Evolutionary conservation across 2,113 vertebrate species (phyloP).

Genomic region (Ahaetulla prasina): DNA sequence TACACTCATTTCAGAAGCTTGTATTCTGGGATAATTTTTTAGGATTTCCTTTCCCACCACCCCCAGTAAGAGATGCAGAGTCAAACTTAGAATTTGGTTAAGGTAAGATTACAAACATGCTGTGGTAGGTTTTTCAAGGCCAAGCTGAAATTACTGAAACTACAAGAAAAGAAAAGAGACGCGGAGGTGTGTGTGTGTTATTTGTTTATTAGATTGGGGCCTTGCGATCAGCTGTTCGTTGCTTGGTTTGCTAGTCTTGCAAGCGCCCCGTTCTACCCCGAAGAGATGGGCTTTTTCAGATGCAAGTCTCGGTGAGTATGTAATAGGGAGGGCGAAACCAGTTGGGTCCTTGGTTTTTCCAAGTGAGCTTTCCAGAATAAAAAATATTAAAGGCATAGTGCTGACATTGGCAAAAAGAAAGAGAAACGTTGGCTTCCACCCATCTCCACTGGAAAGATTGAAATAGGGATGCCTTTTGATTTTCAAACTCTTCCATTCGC

Average conservation of each 20-base stretch:
- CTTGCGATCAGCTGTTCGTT: neutral
- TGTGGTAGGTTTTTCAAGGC: neutral
- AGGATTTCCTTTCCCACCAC: accelerated
- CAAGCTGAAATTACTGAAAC: neutral
- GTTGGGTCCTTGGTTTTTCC: neutral
- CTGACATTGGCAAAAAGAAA: neutral
- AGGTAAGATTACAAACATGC: neutral
- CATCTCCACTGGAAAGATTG: neutral
- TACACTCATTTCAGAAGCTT: too few species aligned
- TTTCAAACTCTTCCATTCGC: neutral
- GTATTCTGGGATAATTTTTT: neutral
- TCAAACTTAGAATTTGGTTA: neutral
- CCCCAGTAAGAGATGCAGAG: neutral
- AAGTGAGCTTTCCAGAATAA: neutral
- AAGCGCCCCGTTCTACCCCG: neutral
- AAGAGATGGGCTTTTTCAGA: neutral
- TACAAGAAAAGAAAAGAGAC: slow-evolving; percentile 41
- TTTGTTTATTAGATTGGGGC: neutral
- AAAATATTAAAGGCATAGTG: neutral
- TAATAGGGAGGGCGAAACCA: neutral
- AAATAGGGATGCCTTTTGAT: neutral
- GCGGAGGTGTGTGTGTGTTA: too few species aligned
- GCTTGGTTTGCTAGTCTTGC: neutral
- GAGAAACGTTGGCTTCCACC: neutral
- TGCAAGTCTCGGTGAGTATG: neutral